Percentiles rank a stretch among this genome's conserved stretches.
These are phyloP conservation scores for Mesoclemmys tuberculata DNA, from an alignment of 2,113 vertebrate species.

Conservation along the genomic window DNA sequence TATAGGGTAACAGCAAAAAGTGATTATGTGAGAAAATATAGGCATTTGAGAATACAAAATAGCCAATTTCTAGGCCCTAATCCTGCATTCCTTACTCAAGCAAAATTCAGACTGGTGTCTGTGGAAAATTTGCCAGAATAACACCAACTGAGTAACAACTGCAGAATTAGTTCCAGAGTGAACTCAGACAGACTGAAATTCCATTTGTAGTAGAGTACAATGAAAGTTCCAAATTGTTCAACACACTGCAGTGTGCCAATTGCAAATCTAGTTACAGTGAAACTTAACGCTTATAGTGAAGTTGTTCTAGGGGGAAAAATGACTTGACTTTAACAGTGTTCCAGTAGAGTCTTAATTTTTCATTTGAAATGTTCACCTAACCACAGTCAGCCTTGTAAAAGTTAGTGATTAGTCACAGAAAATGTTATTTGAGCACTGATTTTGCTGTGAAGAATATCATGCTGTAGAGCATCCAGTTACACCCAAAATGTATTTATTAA, in stretches of 20 bases:
- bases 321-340: neutral
- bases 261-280: neutral
- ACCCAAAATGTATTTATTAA: constrained; percentile 60
- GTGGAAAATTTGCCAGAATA: neutral
- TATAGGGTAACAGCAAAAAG: neutral
- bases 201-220: neutral
- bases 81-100: neutral
- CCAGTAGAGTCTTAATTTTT: neutral
- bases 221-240: neutral
- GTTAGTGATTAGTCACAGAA: constrained; percentile 27
- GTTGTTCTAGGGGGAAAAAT: neutral
- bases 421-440: neutral
- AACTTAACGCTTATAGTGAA: neutral
- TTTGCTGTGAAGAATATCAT: constrained; percentile 48
- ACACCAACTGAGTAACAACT: neutral
- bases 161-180: neutral
- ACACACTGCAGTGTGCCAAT: accelerated
- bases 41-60: neutral
- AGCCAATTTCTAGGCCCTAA: accelerated
- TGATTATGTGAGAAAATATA: neutral
- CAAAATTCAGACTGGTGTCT: accelerated
- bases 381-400: constrained; percentile 11
- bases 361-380: constrained; percentile 2
- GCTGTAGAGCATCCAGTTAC: constrained; percentile 34
- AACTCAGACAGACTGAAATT: neutral